Evolutionary conservation across 2,113 vertebrate genomes (phyloP).

Genomic region (Mus pahari): DNA sequence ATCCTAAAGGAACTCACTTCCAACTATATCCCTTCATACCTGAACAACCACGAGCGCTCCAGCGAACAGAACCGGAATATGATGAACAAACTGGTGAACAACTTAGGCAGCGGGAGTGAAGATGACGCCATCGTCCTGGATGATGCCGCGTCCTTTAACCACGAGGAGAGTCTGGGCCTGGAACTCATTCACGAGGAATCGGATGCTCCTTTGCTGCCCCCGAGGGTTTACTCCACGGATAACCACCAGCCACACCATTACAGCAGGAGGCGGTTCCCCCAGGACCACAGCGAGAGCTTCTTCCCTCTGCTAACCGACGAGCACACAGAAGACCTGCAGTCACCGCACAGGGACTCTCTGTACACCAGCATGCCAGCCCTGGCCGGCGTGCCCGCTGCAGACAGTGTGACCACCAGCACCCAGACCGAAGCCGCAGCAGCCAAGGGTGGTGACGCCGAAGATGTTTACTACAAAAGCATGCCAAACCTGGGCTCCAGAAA

Average conservation of each 20-base stretch:
- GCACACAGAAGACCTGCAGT: conserved; percentile 93
- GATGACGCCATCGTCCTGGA: conserved; percentile 93
- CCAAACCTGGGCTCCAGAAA: conserved; percentile 97
- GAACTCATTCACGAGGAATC: conserved; percentile 97
- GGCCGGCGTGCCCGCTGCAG: conserved; percentile 88
- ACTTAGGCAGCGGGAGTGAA: conserved; percentile 92
- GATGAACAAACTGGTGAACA: conserved; percentile 97
- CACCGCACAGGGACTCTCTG: conserved; percentile 95
- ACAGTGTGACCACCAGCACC: conserved; percentile 88
- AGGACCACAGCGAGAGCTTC: conserved; percentile 98
- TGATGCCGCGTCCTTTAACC: conserved; percentile 92
- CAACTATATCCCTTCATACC: conserved; percentile 98
- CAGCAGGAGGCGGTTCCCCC: conserved; percentile 91
- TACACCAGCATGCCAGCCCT: conserved; percentile 97
- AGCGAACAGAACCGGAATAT: conserved; percentile 95
- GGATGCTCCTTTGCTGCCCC: conserved; percentile 93
- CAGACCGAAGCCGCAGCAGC: conserved; percentile 91
- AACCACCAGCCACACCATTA: conserved; percentile 92
- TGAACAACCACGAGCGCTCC: conserved; percentile 96
- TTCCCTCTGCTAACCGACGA: conserved; percentile 96
- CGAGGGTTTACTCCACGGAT: conserved; percentile 90
- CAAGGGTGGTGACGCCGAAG: conserved; percentile 93
- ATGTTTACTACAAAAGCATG: conserved; percentile 99
- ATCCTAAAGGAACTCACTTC: conserved; percentile 99
- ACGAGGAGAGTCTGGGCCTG: conserved; percentile 94